A percentile compares a stretch with the other conserved stretches of the same genome.
These are phyloP conservation scores for Craterocephalus amniculus DNA, from an alignment of 2,797 vertebrate species.

Conservation along the genomic window DNA sequence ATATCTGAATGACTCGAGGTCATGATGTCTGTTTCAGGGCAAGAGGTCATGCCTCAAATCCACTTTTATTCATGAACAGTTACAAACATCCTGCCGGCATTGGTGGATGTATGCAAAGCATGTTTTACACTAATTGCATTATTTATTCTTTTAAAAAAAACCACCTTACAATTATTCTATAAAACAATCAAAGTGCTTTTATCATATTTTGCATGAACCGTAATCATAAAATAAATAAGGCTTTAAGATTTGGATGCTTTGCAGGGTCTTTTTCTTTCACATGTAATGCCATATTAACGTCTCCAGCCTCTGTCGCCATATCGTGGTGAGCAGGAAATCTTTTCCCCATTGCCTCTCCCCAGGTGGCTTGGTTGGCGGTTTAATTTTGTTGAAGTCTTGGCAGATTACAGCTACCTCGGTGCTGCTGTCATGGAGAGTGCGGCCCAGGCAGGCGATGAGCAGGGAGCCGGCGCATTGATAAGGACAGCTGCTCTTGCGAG, in stretches of 20 bases:
- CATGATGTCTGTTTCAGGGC: too few relatives aligned
- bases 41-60: too few relatives aligned
- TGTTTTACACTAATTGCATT: too few relatives aligned
- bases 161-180: too few relatives aligned
- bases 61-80: too few relatives aligned
- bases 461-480: constrained; percentile 78
- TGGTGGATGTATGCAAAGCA: too few relatives aligned
- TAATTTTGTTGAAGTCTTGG: constrained; percentile 84
- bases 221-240: constrained; percentile 18
- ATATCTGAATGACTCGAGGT: too few relatives aligned
- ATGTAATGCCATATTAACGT: constrained; percentile 68
- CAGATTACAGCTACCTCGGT: constrained; percentile 77
- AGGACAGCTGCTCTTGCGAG: constrained; percentile 82
- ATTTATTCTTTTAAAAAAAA: too few relatives aligned
- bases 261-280: constrained; percentile 41
- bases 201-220: constrained; percentile 21
- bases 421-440: constrained; percentile 80
- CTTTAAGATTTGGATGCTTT: constrained; percentile 38
- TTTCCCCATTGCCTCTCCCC: constrained; percentile 68
- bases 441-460: constrained; percentile 64
- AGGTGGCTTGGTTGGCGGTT: constrained; percentile 68
- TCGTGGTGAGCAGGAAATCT: constrained; percentile 78
- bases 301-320: constrained; percentile 61
- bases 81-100: too few relatives aligned
- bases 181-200: too few relatives aligned